phyloP scores from a whole-genome alignment of 2,113 vertebrate genomes.

The Atractosteus spatula region DNA sequence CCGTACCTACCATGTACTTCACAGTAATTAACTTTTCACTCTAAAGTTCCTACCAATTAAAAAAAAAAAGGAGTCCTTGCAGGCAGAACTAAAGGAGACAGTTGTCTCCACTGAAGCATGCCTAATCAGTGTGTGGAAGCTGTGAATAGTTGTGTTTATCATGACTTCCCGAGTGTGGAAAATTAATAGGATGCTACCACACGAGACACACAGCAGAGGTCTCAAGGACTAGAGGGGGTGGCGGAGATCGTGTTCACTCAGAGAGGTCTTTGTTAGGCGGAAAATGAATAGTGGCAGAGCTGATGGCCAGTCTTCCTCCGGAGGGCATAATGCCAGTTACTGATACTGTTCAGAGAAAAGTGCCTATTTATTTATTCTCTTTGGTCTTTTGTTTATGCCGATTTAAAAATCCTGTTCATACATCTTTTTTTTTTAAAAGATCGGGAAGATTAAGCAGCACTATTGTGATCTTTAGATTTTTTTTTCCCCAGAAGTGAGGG shows the following conservation, averaged over 20 bases:
- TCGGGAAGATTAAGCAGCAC: too few species aligned
- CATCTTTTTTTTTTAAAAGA: too few species aligned
- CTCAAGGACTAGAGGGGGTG: too few species aligned
- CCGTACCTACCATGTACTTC: constrained; percentile 50
- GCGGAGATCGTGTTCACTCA: background rate
- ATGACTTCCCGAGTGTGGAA: constrained; percentile 12
- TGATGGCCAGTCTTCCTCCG: background rate
- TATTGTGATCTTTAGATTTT: too few species aligned
- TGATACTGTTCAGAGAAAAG: background rate
- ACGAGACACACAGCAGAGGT: constrained; percentile 2
- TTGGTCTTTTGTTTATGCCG: too few species aligned
- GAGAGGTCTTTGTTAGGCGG: background rate
- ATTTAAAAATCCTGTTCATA: too few species aligned
- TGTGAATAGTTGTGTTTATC: constrained; percentile 41
- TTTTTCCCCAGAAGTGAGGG: too few species aligned
- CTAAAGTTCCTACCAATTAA: constrained; percentile 39
- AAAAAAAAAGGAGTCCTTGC: constrained; percentile 52
- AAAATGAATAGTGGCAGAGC: background rate
- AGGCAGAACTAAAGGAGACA: constrained; percentile 42
- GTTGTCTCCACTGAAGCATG: constrained; percentile 56
- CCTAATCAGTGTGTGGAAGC: constrained; percentile 39
- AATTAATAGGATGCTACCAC: constrained; percentile 14
- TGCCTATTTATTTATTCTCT: too few species aligned
- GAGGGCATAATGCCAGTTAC: background rate
- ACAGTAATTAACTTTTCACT: constrained; percentile 54